These are phyloP conservation scores for Protodeltote pygarga DNA, from an alignment of 2,888 invertebrate species.

Conservation along the genomic window DNA sequence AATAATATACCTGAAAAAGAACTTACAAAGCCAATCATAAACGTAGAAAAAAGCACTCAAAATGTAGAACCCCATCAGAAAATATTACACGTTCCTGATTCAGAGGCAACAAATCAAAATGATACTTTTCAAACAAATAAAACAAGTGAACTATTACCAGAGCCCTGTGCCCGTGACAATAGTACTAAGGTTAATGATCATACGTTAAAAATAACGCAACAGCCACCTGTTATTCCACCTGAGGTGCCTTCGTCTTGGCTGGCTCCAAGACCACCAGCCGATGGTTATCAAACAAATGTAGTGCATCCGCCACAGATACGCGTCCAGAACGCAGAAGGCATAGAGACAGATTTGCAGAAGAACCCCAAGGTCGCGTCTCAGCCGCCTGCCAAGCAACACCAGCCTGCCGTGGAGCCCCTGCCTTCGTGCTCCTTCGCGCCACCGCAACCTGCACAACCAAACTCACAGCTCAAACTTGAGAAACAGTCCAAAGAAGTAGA, in stretches of 20 bases:
- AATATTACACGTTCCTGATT: constrained; percentile 37
- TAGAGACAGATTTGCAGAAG: constrained; percentile 56
- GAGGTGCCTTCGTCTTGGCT: constrained; percentile 81
- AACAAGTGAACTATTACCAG: constrained; percentile 39
- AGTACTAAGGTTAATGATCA: constrained; percentile 47
- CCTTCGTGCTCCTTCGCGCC: constrained; percentile 79
- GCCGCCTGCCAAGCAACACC: constrained; percentile 51
- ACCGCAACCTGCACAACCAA: constrained; percentile 56
- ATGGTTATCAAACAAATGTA: constrained; percentile 52
- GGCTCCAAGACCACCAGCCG: constrained; percentile 54
- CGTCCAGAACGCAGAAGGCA: constrained; percentile 67
- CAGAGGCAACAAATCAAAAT: constrained; percentile 33
- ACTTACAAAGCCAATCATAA: constrained; percentile 29
- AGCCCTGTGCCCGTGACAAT: constrained; percentile 44
- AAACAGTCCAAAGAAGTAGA: constrained; percentile 80
- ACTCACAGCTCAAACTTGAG: constrained; percentile 73
- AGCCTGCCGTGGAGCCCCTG: constrained; percentile 64
- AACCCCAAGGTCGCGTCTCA: constrained; percentile 59
- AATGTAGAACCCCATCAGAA: constrained; percentile 35
- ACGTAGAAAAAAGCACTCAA: constrained; percentile 41
- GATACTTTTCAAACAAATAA: constrained; percentile 42
- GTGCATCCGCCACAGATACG: constrained; percentile 70
- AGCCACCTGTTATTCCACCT: constrained; percentile 70
- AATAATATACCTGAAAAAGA: constrained; percentile 49
- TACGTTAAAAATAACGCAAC: constrained; percentile 50